A percentile compares a stretch with the other conserved stretches of the same genome.
Conservation (phyloP, 2,113 vertebrate species). For the Sturnira hondurensis region DNA sequence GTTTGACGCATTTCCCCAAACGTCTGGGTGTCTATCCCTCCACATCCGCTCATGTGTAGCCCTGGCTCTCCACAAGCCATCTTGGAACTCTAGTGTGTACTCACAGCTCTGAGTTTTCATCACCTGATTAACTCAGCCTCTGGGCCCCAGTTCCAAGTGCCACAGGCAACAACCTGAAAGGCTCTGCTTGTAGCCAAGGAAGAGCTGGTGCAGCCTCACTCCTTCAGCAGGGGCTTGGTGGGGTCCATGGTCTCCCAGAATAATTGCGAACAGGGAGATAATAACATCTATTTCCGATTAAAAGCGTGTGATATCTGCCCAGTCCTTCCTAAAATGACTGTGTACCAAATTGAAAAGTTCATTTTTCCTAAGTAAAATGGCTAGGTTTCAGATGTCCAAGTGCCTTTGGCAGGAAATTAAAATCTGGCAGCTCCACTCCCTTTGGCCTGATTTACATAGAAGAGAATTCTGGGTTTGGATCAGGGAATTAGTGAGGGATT, state of each 20-base stretch:
- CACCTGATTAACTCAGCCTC: background rate
- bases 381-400: background rate
- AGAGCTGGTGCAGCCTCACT: background rate
- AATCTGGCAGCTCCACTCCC: background rate
- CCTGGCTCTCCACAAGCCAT: background rate
- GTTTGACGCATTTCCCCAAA: background rate
- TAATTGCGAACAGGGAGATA: background rate
- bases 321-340: background rate
- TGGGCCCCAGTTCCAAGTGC: background rate
- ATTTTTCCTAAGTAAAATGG: background rate
- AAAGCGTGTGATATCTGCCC: background rate
- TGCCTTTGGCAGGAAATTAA: background rate
- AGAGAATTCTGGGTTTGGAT: background rate
- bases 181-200: background rate
- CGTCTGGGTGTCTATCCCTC: background rate
- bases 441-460: background rate
- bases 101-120: background rate
- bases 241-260: background rate
- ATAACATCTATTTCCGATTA: background rate
- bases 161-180: rapidly evolving
- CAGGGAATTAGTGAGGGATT: background rate
- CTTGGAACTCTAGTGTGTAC: background rate
- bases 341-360: background rate
- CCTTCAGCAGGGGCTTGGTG: background rate
- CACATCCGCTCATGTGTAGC: rapidly evolving